Base-by-base conservation (phyloP, 2,797 vertebrate genomes). In the Lithobates sylvaticus region DNA sequence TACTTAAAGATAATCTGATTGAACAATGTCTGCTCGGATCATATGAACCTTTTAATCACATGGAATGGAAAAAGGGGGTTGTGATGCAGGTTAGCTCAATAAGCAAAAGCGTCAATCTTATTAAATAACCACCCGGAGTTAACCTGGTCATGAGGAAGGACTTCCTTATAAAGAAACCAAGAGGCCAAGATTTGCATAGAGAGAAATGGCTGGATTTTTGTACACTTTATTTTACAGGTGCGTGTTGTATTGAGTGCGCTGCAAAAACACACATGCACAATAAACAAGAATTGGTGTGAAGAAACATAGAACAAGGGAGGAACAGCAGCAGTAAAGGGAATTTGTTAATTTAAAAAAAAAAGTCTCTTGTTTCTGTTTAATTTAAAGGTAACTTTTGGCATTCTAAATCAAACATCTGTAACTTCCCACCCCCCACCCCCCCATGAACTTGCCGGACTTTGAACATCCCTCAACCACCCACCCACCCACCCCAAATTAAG, bases 221-320 rank as follows among this genome's bases (percentile, higher is more conserved):
- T 64, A 69, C 92, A 90, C 92, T 93, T 92, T 93, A 90, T 90
- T 94, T 94, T 93, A 90, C 89, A 91, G 91, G 93, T 92, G 92
- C 89, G 92, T 92, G 91, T 93, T 92, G 92, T 91, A 90, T 92
- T 93, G 89, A 90, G 90, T 95, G 96, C 93, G 94, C 93, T 94
- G 94, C 96, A 94, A 67, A 29, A 95, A 95, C 96, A 90, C 94
- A 94, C 97, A 94, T 95, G 95, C 92, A 95, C 92, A 94, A 92
- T 95, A 94, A 94, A 94, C 89, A 91, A 90, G 92, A 61, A 93
- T 74, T 84, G 84, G 78, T 89, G 90, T 88, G 89, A 68, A 82
- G 90, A 89, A 89, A 91, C 88, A 91, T 88, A 75, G 88, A 64
- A 83, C 44, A 21, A 32, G 44, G 81, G 50, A 68, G 77, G 72